Evolutionary conservation across 2,888 invertebrate species (phyloP), one percentile per base, ranked within the genome.

Genomic region (Oscheius onirici): DNA sequence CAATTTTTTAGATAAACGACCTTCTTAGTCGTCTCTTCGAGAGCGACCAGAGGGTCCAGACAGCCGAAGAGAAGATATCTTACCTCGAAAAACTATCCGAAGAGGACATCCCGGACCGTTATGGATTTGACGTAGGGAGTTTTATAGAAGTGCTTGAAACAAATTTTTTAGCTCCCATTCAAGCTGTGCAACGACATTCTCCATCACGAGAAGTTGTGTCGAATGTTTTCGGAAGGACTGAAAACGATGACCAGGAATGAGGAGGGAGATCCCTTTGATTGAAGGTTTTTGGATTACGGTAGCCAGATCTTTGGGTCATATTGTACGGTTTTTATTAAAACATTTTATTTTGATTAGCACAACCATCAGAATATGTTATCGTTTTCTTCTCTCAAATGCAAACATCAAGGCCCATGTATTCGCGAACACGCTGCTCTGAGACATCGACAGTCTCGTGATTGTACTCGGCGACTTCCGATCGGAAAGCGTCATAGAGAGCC

Each of bases 171-270:
- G 58, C n/a, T 40, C 10, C 46, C 63, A 8, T 63, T 63, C 63
- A 63, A 63, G n/a, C 26, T 26, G n/a, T 63, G 63, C 49, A 26
- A 22, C 26, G 63, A 49, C n/a, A 28, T 63, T 34, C 49, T 63
- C 63, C 24, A n/a, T 22, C 63, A 63, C 46, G 63, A 63, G 63
- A 63, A 63, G 49, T 26, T 63, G 8, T 63, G 63, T n/a, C 63
- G 63, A 10, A 22, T 49, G 8, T 3, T 63, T 17, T 15, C 63
- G 26, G 63, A 63, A 10, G 63, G 63, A n/a, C 24, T 63, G 40
- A 58, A 58, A 41, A 41, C 58, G 34, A 34, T 34, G 34, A 8
- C 34, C 3, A 34, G 34, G 34, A 34, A 34, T 34, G 34, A 34
- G 8, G 34, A 34, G 34, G n/a, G n/a, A n/a, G 34, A 34, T 8